Evolutionary conservation across 2,888 invertebrate genomes (phyloP), one percentile per base, ranked within the genome.

Genomic region (Leptinotarsa juncta): DNA sequence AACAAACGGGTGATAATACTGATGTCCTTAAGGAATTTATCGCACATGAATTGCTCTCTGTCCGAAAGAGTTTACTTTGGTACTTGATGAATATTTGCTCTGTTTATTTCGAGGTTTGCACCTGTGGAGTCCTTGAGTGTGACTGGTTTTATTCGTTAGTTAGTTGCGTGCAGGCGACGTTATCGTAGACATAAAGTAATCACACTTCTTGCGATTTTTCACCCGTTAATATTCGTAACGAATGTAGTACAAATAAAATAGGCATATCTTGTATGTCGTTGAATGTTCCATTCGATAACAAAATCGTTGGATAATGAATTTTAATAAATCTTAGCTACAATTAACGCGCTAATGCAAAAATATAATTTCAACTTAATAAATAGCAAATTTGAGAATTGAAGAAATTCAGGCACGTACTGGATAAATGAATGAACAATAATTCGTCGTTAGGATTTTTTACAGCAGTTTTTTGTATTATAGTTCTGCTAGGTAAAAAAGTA

Each of bases 161-260:
- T 3, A 57, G 32, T 62, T 32, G 62, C 62, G 26, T 62, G 62
- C 62, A 15, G 15, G 16, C 5, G 32, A 62, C 16, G 62, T 62
- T 62, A 62, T 62, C 62, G 26, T 62, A n/a, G n/a, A 62, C 62
- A 62, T 62, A 62, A 62, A 62, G 42, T 32, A 62, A 57, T 57
- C 57, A 53, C 53, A 53, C 53, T 53, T 18, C 18, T 53, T 57
- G 23, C 57, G 57, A 57, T 57, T 57, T 57, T 57, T 57, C 57
- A 57, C 57, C 57, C 23, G 23, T 57, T 57, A 57, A 23, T 57
- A 57, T 62, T 62, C 42, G 0, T 32, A 32, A 62, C 62, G 42
- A 62, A 62, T 62, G 62, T 62, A 62, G n/a, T 32, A 62, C 42
- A 62, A 62, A 62, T 42, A 42, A 62, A 32, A 62, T 26, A 42